Conservation (phyloP, 1,140 invertebrate species). For the Lepidurus arcticus region DNA sequence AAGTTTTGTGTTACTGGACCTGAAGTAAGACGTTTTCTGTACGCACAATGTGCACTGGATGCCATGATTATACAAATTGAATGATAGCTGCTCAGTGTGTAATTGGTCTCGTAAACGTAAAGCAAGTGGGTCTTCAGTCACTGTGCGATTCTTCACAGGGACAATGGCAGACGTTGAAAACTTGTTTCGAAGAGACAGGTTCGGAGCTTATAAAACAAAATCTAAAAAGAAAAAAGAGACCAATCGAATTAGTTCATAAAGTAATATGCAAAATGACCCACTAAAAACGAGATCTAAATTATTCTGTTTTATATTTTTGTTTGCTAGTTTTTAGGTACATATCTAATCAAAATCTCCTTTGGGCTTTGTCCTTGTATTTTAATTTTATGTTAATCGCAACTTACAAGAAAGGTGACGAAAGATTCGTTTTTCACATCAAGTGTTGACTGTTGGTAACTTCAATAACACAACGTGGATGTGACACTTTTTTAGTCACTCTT, state of each 20-base stretch:
- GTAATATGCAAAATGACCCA: neutral
- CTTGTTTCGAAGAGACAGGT: neutral
- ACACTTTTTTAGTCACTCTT: neutral
- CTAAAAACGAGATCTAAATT: neutral
- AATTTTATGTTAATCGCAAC: too few relatives aligned
- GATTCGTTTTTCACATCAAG: neutral
- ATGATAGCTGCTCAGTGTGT: neutral
- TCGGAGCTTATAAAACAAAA: neutral
- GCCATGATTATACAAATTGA: neutral
- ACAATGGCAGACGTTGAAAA: neutral
- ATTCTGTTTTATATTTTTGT: neutral
- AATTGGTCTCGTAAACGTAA: neutral
- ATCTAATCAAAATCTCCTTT: too few relatives aligned
- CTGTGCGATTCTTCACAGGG: neutral
- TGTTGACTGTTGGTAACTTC: neutral
- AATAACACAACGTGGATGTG: neutral
- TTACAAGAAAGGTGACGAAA: neutral
- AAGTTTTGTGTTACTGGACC: neutral
- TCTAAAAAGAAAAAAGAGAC: neutral
- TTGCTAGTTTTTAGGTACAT: neutral
- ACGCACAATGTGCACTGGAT: neutral
- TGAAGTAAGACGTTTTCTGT: neutral
- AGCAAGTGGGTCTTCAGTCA: neutral
- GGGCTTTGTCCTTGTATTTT: too few relatives aligned
- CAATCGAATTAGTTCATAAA: neutral